These are phyloP conservation scores for Zaprionus inermis DNA, from an alignment of 1,140 invertebrate species.

Conservation along the genomic window DNA sequence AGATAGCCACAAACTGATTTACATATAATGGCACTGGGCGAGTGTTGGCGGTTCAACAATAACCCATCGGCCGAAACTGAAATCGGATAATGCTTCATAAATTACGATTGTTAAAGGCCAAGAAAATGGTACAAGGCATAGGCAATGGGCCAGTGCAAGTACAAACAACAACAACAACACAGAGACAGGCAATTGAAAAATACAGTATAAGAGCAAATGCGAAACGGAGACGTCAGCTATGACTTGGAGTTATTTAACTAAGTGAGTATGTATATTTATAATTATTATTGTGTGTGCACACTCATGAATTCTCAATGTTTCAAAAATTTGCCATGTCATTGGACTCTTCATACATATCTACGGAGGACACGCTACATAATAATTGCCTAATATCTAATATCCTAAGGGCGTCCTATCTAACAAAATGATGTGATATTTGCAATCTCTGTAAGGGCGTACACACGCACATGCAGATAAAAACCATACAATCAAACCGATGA, in stretches of 20 bases:
- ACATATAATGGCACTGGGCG: conserved; percentile 13
- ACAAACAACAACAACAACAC: not conserved
- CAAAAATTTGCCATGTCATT: not conserved
- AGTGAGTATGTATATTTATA: not conserved
- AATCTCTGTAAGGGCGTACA: not conserved
- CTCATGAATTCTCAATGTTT: not conserved
- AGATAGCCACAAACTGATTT: conserved; percentile 43
- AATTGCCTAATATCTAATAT: conserved; percentile 1
- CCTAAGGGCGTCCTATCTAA: not conserved
- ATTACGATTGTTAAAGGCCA: too few relatives aligned
- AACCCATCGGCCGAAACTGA: not conserved
- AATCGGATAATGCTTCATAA: too few relatives aligned
- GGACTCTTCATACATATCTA: not conserved
- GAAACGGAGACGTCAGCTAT: not conserved
- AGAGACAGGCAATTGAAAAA: not conserved
- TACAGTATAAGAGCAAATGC: not conserved
- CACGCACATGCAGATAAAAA: not conserved
- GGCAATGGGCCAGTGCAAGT: not conserved
- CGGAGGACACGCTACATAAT: conserved; percentile 5
- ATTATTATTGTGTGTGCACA: not conserved
- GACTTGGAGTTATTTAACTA: not conserved
- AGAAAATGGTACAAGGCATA: conserved; percentile 1
- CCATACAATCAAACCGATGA: conserved; percentile 14
- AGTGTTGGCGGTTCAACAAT: not conserved
- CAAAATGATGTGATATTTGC: conserved; percentile 20